These are phyloP conservation scores for Thyatira batis DNA, from an alignment of 2,888 invertebrate species.

Conservation along the genomic window DNA sequence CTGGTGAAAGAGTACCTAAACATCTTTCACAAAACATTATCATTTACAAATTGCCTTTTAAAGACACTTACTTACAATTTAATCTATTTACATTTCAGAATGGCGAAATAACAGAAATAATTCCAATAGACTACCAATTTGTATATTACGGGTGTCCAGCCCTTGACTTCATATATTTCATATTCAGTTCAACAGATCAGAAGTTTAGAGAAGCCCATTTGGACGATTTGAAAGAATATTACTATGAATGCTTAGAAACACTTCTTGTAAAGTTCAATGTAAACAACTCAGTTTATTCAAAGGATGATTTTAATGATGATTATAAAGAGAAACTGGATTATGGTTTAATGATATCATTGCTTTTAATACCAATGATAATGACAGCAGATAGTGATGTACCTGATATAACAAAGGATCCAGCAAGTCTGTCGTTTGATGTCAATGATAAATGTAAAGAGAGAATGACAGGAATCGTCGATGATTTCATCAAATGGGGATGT, in stretches of 20 bases:
- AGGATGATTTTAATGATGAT: conserved; percentile 37
- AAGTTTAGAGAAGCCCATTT: conserved; percentile 42
- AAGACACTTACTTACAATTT: not conserved
- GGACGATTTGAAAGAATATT: conserved; percentile 38
- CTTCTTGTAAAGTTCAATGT: too few relatives aligned
- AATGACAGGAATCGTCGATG: conserved; percentile 31
- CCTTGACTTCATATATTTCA: conserved; percentile 36
- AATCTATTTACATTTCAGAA: conserved; percentile 25
- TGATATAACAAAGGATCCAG: conserved; percentile 10
- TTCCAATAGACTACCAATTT: conserved; percentile 44
- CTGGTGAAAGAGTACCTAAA: too few relatives aligned
- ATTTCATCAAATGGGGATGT: conserved; percentile 38
- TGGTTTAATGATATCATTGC: conserved; percentile 37
- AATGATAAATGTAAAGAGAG: conserved; percentile 22
- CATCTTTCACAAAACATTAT: too few relatives aligned
- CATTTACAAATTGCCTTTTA: too few relatives aligned
- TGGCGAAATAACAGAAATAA: conserved; percentile 28
- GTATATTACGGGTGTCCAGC: conserved; percentile 35
- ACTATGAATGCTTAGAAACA: conserved; percentile 33
- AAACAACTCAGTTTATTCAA: conserved; percentile 34
- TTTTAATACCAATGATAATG: conserved; percentile 25
- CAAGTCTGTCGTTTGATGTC: conserved; percentile 13
- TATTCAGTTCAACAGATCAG: conserved; percentile 33
- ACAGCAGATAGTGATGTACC: conserved; percentile 9
- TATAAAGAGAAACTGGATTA: conserved; percentile 39